phyloP scores from a whole-genome alignment of 2,113 vertebrate genomes.

The Bettongia penicillata region DNA sequence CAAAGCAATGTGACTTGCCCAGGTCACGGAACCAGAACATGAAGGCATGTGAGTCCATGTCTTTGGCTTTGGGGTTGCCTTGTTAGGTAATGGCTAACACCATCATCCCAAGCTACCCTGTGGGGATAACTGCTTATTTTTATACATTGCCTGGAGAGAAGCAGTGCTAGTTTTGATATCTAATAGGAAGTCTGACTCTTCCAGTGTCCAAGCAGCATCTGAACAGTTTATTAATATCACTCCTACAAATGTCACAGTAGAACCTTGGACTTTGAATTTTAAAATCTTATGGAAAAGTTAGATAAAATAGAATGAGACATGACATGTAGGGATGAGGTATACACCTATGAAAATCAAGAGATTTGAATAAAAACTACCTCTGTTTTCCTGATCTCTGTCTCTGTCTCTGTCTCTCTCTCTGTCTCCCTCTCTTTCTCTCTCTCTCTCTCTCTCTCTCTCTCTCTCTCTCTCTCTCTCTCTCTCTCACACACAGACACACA shows the following conservation, averaged over 20 bases:
- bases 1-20: neutral
- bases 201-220: neutral
- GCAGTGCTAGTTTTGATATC: neutral
- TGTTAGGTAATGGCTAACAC: neutral
- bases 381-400: neutral
- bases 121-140: neutral
- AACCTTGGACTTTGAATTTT: constrained; percentile 43
- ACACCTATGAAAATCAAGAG: constrained; percentile 23
- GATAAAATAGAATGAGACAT: constrained; percentile 45
- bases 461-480: too few species aligned
- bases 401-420: neutral
- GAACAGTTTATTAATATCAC: constrained; percentile 47
- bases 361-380: constrained; percentile 41
- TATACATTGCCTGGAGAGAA: constrained; percentile 13
- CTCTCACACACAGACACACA: neutral
- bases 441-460: too few species aligned
- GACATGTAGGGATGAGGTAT: constrained; percentile 29
- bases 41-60: neutral
- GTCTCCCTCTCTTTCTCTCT: too few species aligned
- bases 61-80: neutral
- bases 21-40: neutral
- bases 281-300: constrained; percentile 25
- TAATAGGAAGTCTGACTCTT: neutral
- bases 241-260: constrained; percentile 27
- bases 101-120: neutral